Evolutionary conservation across 1,140 invertebrate genomes (phyloP), one percentile per base, ranked within the genome.

Genomic region (Hypothenemus hampei): DNA sequence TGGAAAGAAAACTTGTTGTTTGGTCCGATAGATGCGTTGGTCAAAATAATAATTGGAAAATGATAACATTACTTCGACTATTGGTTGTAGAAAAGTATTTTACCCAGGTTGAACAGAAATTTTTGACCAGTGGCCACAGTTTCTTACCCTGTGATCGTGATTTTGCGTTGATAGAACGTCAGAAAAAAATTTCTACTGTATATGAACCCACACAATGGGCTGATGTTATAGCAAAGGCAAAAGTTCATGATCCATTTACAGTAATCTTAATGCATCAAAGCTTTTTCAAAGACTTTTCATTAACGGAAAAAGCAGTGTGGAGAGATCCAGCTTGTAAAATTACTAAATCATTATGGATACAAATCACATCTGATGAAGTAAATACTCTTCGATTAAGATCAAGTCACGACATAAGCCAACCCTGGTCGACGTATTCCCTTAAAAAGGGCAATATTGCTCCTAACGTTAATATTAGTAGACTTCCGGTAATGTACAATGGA

Each of bases 1-100:
- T 11, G 10, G 39, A 53, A 53, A 53, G 26, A 45, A 45, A 53
- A 44, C 29, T 53, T 11, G 19, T 51, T 44, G 24, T 53, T 8
- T 36, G 26, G 40, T 53, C 48, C 3, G 48, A 51, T 0, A 22
- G 48, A 23, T 19, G 35, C 18, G 11, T 51, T 0, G 24, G 36
- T 6, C 37, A 41, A 31, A 46, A 46, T 31, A 46, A 46, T 46
- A 46, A 46, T 20, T 46, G n/a, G 44, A 7, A 7, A 41, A 16
- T 23, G 20, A 29, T 46, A n/a, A 1, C 43, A 11, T 16, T 46
- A 11, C 16, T n/a, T 46, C 43, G 15, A 18, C 10, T 29, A 16
- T 31, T 29, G 7, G 11, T 26, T 5, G 21, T 7, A 10, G 16
- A n/a, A 31, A 46, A 36, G 18, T 40, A 51, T 16, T 51, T 51